Conservation (phyloP, 2,888 invertebrate genomes). For the Drosophila infuscata region DNA sequence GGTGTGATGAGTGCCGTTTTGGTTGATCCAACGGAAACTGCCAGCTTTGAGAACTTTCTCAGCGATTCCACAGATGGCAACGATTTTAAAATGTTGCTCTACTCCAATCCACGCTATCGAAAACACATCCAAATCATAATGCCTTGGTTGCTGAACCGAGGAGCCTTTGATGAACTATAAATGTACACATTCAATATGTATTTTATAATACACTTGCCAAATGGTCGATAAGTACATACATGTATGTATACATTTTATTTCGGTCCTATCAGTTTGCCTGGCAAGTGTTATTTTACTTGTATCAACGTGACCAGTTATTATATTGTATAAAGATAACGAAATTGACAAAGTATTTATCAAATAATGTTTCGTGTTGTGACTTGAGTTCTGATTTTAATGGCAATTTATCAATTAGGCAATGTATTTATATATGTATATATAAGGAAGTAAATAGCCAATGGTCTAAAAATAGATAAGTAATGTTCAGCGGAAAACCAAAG, state of each 20-base stretch:
- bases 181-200: neutral
- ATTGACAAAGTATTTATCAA: neutral
- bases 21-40: constrained; percentile 63
- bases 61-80: constrained; percentile 43
- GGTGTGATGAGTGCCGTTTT: constrained; percentile 74
- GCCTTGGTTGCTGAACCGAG: constrained; percentile 80
- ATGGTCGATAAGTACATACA: neutral
- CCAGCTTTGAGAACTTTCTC: constrained; percentile 67
- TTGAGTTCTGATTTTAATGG: neutral
- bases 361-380: neutral
- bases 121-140: constrained; percentile 72
- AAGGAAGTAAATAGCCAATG: neutral
- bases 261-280: constrained; percentile 1
- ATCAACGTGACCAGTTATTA: constrained; percentile 5
- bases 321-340: constrained; percentile 14
- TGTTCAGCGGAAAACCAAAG: neutral
- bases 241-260: constrained; percentile 2
- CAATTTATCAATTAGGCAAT: neutral
- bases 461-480: neutral
- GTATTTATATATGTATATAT: neutral
- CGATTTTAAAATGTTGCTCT: constrained; percentile 59
- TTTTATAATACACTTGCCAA: neutral
- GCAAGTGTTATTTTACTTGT: neutral
- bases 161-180: constrained; percentile 50
- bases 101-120: constrained; percentile 69